Evolutionary conservation across 2,888 invertebrate species (phyloP), one percentile per base, ranked within the genome.

Genomic region (Apeira syringaria): DNA sequence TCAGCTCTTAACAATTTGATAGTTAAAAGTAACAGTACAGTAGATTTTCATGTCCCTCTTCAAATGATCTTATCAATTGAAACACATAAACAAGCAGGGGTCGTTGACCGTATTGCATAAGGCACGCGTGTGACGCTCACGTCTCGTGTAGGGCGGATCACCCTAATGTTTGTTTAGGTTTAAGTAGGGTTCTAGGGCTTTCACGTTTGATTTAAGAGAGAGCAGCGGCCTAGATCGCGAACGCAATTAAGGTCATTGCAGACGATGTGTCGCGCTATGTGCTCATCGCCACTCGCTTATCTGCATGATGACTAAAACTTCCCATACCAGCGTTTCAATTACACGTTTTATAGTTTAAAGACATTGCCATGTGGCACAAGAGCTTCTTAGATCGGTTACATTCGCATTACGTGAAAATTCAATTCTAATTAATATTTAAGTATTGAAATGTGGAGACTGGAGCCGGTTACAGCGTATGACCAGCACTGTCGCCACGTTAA

Each of bases 141-240:
- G 68, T 68, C 69, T 64, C 72, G 68, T 68, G 70, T 69, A 78
- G 79, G 79, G 73, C 79, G 68, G 76, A 75, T 78, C 71, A 69
- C 74, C 75, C 66, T 46, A 59, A 55, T 61, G 69, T 66, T 64
- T 53, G 56, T 56, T 49, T 60, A 56, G 64, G 70, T 15, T n/a
- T 73, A 88, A 83, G 86, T 87, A 65, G 86, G 81, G 80, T 74
- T 89, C 77, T 84, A 86, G 88, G 88, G 84, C 87, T 79, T 62
- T 67, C 66, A 61, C 84, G 86, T 75, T 89, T 88, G 85, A 83
- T 84, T 88, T 87, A 77, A 88, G 87, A 87, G 87, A 88, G 87
- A 88, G 85, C 79, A 85, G 76, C 62, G 80, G 61, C 87, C 81
- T 71, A 81, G 81, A 81, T 84, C 66, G 72, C 68, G 55, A 48